Base-by-base conservation (phyloP, 2,113 vertebrate species). In the Calidris pygmaea region DNA sequence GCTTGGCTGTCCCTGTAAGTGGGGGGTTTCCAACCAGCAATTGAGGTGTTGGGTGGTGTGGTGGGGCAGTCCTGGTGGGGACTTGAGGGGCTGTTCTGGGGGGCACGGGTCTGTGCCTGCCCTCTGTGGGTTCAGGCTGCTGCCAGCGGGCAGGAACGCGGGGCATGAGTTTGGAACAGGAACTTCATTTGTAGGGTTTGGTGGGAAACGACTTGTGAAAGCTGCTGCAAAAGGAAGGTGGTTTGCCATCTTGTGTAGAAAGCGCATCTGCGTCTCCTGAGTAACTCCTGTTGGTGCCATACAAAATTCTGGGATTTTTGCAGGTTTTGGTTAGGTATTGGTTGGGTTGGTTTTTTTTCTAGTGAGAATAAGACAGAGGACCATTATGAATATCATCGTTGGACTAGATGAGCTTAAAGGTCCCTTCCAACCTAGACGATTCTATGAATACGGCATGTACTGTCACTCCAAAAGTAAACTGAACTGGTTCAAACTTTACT, bases 201-300 rank as follows among this genome's bases (percentile, higher is more conserved):
- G 20, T 37, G 63, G 66, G 45, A 52, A 74, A 12, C 41, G 2
- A 0, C 48, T 41, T 9, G 14, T 4, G 7, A 24, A 29, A 41
- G 56, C 6, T 71, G 39, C 70, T 66, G 1, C 58, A 29, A 43
- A 27, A 15, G 3, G 20, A 43, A 14, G 0, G 0, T 7, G 13
- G 32, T 24, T 29, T 62, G 35, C 18, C 26, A 0, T 21, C 56
- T 35, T 1, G 3, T 13, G 1, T 34, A 7, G 22, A 19, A 4
- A 23, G 12, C 0, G 0, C 0, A 0, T 7, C 11, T 47, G 1
- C 19, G 2, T 56, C 56, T 52, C 43, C 8, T 0, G 2, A 41
- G 45, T 16, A 34, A 7, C 48, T 23, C 0, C 0, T 26, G 17
- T 6, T 48, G 50, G 17, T 21, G n/a, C 0, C 0, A 34, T 19